Conservation (phyloP, 2,888 invertebrate genomes). For the Chymomyza procnemis region DNA sequence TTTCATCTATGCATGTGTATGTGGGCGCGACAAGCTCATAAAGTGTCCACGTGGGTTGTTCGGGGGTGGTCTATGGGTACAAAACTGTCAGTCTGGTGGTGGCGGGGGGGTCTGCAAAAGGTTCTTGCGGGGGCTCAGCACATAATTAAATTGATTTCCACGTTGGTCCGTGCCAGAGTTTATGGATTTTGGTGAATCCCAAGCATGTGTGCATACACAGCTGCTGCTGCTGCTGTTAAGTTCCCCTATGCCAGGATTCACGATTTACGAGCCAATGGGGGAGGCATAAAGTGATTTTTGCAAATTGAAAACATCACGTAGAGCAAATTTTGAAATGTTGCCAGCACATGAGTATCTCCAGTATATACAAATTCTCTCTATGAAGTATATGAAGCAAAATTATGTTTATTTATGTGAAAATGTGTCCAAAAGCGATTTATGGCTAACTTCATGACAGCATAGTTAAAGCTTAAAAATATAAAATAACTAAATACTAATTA, state of each 20-base stretch:
- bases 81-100: no score
- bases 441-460: no score
- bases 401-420: no score
- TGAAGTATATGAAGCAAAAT: no score
- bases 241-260: conserved; percentile 1
- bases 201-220: no score
- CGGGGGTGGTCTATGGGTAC: neutral
- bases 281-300: conserved; percentile 42
- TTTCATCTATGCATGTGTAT: neutral
- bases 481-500: no score
- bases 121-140: conserved; percentile 18
- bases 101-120: no score
- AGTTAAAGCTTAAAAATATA: no score
- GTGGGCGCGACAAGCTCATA: conserved; percentile 3
- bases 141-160: conserved; percentile 65
- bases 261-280: conserved; percentile 48
- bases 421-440: no score
- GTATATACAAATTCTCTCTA: no score
- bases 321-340: conserved; percentile 45
- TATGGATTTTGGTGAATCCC: neutral
- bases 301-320: conserved; percentile 54
- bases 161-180: conserved; percentile 10
- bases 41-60: neutral
- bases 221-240: neutral
- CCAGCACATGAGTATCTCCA: conserved; percentile 13